Evolutionary conservation across 2,888 invertebrate species (phyloP).

Genomic region (Syrphus vitripennis): DNA sequence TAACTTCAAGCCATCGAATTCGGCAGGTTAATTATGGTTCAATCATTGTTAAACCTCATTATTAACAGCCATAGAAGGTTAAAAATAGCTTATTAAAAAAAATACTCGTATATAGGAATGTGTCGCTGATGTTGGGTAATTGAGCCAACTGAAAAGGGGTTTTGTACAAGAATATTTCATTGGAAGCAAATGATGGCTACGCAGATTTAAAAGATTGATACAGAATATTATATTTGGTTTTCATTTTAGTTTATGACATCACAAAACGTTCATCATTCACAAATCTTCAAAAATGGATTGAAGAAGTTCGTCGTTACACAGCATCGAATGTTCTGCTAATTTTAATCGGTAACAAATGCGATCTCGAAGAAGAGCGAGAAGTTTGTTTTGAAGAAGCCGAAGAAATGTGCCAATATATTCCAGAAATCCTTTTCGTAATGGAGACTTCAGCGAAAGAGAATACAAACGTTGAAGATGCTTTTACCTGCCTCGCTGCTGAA

Average conservation of each 20-base stretch:
- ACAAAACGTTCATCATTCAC: constrained; percentile 95
- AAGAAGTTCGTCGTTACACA: constrained; percentile 96
- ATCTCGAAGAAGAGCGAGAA: constrained; percentile 90
- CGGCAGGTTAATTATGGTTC: no score
- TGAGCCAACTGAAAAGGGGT: no score
- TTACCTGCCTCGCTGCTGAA: constrained; percentile 92
- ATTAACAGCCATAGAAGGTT: no score
- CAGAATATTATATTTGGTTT: no score
- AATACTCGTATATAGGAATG: no score
- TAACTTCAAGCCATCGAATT: no score
- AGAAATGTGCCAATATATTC: constrained; percentile 91
- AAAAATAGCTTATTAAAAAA: no score
- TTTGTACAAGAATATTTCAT: no score
- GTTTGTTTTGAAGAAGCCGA: constrained; percentile 94
- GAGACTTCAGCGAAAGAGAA: constrained; percentile 96
- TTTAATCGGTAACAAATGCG: constrained; percentile 96
- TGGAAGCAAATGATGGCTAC: no score
- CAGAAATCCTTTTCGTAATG: constrained; percentile 92
- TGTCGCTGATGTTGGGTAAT: no score
- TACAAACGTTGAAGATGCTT: constrained; percentile 94
- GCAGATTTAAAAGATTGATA: no score
- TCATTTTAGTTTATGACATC: constrained; percentile 95
- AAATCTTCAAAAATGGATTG: constrained; percentile 96
- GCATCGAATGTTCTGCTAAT: constrained; percentile 95
- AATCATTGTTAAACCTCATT: no score